phyloP scores from a whole-genome alignment of 35 echinoderm and acorn worm species.

The Apostichopus californicus region DNA sequence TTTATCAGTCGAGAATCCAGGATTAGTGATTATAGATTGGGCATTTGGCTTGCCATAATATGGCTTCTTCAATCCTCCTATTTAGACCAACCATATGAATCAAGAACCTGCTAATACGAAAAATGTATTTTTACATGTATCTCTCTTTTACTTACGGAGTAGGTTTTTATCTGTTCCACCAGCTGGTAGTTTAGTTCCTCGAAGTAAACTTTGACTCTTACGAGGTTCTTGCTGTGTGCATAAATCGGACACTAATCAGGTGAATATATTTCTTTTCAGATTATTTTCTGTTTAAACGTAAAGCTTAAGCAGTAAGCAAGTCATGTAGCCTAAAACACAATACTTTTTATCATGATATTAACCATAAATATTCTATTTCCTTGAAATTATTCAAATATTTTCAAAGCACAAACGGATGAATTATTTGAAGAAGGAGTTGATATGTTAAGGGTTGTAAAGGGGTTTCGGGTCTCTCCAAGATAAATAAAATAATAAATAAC shows the following conservation, averaged over 20 bases:
- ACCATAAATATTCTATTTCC: no score
- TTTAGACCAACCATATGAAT: background rate
- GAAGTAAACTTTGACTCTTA: constrained; percentile 74
- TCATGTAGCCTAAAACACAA: no score
- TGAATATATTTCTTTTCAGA: no score
- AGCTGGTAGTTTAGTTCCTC: constrained; percentile 84
- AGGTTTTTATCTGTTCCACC: constrained; percentile 49
- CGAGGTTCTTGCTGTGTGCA: constrained; percentile 67
- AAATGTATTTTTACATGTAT: background rate
- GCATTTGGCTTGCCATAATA: background rate
- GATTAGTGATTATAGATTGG: background rate
- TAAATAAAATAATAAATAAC: no score
- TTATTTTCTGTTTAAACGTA: no score
- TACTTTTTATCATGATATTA: no score
- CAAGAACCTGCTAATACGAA: background rate
- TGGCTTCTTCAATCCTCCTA: background rate
- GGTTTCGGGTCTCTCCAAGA: no score
- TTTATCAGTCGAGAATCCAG: background rate
- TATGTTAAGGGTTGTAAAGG: no score
- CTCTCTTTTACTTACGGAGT: constrained; percentile 58
- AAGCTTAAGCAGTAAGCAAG: no score
- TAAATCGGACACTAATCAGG: background rate
- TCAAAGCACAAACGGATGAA: no score
- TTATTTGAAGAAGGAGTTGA: no score
- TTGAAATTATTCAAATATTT: no score